Evolutionary conservation across 2,888 invertebrate species (phyloP), one percentile per base, ranked within the genome.

Genomic region (Acanthosepion esculentum): DNA sequence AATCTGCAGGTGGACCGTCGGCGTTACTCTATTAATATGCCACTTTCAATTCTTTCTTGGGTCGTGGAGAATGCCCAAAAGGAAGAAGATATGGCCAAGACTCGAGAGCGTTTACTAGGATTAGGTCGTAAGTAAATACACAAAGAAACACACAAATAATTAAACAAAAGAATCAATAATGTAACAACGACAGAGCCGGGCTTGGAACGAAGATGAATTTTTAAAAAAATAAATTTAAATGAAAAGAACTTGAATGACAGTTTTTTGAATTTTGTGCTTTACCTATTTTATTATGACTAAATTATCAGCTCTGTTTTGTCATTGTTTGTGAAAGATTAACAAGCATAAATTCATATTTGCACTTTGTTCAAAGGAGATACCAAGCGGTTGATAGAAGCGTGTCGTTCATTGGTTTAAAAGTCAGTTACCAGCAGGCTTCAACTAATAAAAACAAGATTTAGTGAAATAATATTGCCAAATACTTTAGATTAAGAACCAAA

Each of bases 111-210:
- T 33, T 78, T 78, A 33, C 10, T 15, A n/a, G n/a, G 33, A 78
- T 33, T 78, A 33, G 78, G 78, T 33, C 78, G 78, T 15, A 78
- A 78, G 33, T 78, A 78, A 78, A 78, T 15, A 18, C 78, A 33
- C 12, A 12, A 78, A n/a, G n/a, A 78, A n/a, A 33, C 15, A n/a
- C n/a, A 78, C 3, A 78, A n/a, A 33, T 33, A 78, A n/a, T 8
- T n/a, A n/a, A 33, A n/a, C 15, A n/a, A 33, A 78, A 78, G 6
- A n/a, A 78, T n/a, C n/a, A n/a, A 15, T 78, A 33, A 78, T 78
- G 12, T 78, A 78, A 78, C 78, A 78, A 78, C 78, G 78, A 78
- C 78, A 78, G n/a, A 78, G 78, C 78, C 78, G n/a, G n/a, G n/a
- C 78, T 78, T 78, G 78, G 33, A n/a, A 78, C 4, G 12, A 78